These are phyloP conservation scores for Pipra filicauda DNA, from an alignment of 2,113 vertebrate species.

Conservation along the genomic window DNA sequence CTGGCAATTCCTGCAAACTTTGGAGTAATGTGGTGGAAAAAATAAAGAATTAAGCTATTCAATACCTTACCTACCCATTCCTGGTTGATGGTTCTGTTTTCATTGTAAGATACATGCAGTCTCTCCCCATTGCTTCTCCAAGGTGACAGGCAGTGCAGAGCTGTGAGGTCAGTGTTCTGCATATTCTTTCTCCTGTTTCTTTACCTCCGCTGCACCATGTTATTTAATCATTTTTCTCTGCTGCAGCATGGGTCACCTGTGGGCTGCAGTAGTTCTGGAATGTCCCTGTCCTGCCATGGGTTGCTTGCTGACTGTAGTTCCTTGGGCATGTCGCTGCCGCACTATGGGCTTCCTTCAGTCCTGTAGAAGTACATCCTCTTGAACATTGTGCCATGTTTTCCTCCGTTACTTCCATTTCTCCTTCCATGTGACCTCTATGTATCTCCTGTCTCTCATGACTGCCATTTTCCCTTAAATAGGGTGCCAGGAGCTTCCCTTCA, in stretches of 20 bases:
- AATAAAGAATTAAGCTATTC: not conserved
- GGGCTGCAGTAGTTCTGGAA: not conserved
- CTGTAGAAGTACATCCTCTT: not conserved
- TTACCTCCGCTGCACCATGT: not conserved
- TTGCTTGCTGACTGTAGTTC: not conserved
- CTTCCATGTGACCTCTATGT: fast-evolving
- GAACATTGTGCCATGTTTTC: fast-evolving
- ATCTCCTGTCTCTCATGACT: not conserved
- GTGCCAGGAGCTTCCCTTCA: not conserved
- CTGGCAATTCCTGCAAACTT: not conserved
- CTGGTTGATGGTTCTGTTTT: not conserved
- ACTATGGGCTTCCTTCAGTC: not conserved
- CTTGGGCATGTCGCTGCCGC: not conserved
- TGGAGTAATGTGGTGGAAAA: not conserved
- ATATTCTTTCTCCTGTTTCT: not conserved
- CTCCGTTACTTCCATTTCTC: not conserved
- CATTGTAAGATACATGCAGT: not conserved
- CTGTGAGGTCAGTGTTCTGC: not conserved
- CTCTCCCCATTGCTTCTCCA: not conserved
- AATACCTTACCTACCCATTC: not conserved
- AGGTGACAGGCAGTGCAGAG: not conserved
- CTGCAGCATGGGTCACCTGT: not conserved
- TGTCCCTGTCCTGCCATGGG: not conserved
- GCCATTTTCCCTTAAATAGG: not conserved
- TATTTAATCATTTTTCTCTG: not conserved